Conservation (phyloP, 2,888 invertebrate genomes). For the Onthophagus sagittarius region DNA sequence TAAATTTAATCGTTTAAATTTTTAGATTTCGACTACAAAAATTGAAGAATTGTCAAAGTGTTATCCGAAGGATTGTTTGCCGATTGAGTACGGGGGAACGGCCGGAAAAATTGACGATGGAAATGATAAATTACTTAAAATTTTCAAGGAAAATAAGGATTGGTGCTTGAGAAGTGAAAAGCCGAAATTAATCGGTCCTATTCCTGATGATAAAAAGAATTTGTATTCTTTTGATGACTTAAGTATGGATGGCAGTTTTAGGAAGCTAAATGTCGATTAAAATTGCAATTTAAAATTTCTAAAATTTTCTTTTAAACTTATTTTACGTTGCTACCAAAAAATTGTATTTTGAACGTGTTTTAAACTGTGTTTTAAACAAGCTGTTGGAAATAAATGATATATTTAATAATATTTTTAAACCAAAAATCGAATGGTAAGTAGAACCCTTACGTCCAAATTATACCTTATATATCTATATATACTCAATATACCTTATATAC, state of each 20-base stretch:
- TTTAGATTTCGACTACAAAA: neutral
- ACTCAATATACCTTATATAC: too few species aligned
- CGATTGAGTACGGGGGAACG: slow-evolving; percentile 4
- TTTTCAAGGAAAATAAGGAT: neutral
- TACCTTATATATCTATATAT: too few species aligned
- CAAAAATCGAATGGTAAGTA: too few species aligned
- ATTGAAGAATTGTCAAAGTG: neutral
- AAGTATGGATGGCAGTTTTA: slow-evolving; percentile 16
- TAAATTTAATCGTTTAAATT: neutral
- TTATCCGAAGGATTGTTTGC: neutral
- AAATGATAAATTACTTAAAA: neutral
- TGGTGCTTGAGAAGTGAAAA: neutral
- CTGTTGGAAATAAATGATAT: too few species aligned
- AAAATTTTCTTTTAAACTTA: too few species aligned
- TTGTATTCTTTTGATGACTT: slow-evolving; percentile 16
- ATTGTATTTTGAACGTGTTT: too few species aligned
- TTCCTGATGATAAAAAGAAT: slow-evolving; percentile 1
- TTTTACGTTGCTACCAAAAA: too few species aligned
- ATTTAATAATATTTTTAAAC: too few species aligned
- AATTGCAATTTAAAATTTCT: neutral
- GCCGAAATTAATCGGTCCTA: neutral
- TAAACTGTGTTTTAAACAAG: too few species aligned
- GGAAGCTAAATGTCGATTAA: slow-evolving; percentile 14
- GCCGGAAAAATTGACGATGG: neutral
- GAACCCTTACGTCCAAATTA: too few species aligned